Base-by-base conservation (phyloP, 2,797 vertebrate species). In the Notolepis coatsorum region DNA sequence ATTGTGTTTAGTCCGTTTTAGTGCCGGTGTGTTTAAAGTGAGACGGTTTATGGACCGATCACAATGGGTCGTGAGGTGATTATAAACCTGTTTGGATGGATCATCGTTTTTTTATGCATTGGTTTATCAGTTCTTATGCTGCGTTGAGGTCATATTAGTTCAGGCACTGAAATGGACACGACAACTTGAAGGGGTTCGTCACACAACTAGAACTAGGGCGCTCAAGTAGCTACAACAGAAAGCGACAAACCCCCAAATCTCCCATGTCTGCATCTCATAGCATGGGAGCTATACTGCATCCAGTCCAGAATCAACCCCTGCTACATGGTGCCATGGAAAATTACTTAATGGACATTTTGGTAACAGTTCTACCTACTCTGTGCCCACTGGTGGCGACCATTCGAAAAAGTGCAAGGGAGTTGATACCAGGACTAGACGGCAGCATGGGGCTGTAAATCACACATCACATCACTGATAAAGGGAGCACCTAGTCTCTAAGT, bases 51-150 rank as follows among this genome's bases (percentile, higher is more conserved):
- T 72, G 68, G 58, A 50, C 39, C 38, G 50, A 62, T 54, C 68
- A 75, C 62, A 25, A 30, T 66, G 24, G 61, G 84, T 87, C 84
- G 88, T 81, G 82, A 73, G 52, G 54, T 73, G 56, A 77, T 87
- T 85, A 84, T 61, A 59, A 75, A 75, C 68, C 5, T 7, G 41
- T 82, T 84, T 81, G 56, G 70, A 64, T 63, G 59, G 71, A 5
- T 73, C 47, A 70, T 82, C 84, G 73, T 83, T 58, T 81, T 28
- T 83, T 79, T 35, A 84, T 77, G 65, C 75, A 85, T 69, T 79
- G 58, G 81, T 85, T 85, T 74, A 80, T 75, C 33, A 57, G 35
- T 39, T 27, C 39, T 15, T 79, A n/a, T 82, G 71, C 64, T 49
- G 52, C 61, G 61, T 84, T 85, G 80, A 75, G 63, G 57, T 71